phyloP scores from a whole-genome alignment of 2,888 invertebrate species.

The Folsomia manolachei region DNA sequence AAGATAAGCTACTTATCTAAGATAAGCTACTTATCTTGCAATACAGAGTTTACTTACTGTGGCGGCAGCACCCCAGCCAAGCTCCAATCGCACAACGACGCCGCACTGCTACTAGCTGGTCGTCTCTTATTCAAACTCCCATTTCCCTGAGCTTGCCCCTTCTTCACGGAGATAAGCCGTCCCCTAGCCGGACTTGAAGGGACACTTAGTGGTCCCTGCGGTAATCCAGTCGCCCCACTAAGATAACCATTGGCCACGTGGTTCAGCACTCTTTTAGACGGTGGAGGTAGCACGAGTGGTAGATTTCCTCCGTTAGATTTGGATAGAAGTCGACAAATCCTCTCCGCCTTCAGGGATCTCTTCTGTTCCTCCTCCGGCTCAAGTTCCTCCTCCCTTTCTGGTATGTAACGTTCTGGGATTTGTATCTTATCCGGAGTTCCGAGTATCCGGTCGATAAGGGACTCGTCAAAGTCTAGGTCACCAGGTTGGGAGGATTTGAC shows the following conservation, averaged over 20 bases:
- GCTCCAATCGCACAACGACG: slow-evolving; percentile 47
- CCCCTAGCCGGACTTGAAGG: slow-evolving; percentile 37
- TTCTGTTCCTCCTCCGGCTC: slow-evolving; percentile 47
- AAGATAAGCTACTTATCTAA: too few species aligned
- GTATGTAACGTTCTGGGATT: slow-evolving; percentile 50
- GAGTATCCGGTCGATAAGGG: slow-evolving; percentile 48
- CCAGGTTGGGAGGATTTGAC: slow-evolving; percentile 31
- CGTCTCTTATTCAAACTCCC: neutral
- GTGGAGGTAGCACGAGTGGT: slow-evolving; percentile 31
- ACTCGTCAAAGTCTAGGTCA: slow-evolving; percentile 48
- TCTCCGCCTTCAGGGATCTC: slow-evolving; percentile 48
- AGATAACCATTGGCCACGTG: neutral
- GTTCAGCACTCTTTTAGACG: neutral
- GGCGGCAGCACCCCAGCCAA: slow-evolving; percentile 49
- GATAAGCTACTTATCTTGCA: too few species aligned
- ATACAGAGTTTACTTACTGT: neutral
- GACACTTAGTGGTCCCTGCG: slow-evolving; percentile 4
- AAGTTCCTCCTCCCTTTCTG: slow-evolving; percentile 41
- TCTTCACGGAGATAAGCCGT: slow-evolving; percentile 35
- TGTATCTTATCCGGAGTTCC: slow-evolving; percentile 49
- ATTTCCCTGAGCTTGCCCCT: slow-evolving; percentile 12
- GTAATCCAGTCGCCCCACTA: neutral
- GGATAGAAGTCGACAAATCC: slow-evolving; percentile 46
- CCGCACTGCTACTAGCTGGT: neutral
- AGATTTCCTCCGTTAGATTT: slow-evolving; percentile 43